Conservation (phyloP, 2,113 vertebrate species). For the Chelonoidis abingdonii region DNA sequence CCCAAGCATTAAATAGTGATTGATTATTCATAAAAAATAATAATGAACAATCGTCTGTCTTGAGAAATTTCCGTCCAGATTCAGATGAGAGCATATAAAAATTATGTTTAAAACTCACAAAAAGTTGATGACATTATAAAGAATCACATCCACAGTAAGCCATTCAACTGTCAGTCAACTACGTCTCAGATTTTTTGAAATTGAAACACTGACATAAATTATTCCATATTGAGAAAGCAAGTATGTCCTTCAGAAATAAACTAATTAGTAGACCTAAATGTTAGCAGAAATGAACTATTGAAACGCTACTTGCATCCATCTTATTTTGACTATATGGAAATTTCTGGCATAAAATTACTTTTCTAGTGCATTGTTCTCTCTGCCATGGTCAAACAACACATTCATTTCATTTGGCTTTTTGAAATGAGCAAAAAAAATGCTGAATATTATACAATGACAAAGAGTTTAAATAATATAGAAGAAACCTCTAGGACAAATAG, state of each 20-base stretch:
- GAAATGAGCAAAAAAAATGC: neutral
- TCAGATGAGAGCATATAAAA: neutral
- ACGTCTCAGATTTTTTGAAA: neutral
- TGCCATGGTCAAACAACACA: conserved; percentile 70
- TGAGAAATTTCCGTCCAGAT: neutral
- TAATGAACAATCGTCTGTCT: neutral
- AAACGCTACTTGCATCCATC: conserved; percentile 69
- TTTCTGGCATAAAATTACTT: conserved; percentile 73
- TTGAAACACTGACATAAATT: neutral
- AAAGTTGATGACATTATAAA: neutral
- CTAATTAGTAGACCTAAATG: conserved; percentile 63
- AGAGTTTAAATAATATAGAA: neutral
- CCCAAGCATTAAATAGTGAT: conserved; percentile 19
- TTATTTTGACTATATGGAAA: conserved; percentile 76
- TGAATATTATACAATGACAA: neutral
- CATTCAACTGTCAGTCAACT: neutral
- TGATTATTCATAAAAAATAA: conserved; percentile 24
- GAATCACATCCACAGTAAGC: neutral
- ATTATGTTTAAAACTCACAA: neutral
- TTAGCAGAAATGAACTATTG: conserved; percentile 69
- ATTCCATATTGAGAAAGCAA: neutral
- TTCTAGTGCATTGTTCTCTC: conserved; percentile 76
- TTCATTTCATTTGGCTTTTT: conserved; percentile 76
- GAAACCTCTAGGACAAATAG: neutral
- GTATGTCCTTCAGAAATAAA: neutral